These are phyloP conservation scores for Drosophila guanche DNA, from an alignment of 1,140 invertebrate genomes.

Conservation along the genomic window DNA sequence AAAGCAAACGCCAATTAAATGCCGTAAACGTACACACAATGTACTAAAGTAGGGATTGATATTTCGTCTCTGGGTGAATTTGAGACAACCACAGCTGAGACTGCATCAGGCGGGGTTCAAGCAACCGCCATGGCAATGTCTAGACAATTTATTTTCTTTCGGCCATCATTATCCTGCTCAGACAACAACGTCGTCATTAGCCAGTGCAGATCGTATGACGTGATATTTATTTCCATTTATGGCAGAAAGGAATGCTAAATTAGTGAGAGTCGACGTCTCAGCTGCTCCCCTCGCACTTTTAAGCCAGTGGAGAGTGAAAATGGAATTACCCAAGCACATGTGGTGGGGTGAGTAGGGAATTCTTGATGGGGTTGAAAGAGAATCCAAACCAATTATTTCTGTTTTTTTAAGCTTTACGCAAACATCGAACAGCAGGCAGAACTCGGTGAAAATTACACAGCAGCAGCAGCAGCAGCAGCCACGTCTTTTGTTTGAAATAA, in stretches of 20 bases:
- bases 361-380: not conserved
- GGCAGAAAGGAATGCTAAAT: constrained; percentile 38
- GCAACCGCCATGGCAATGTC: constrained; percentile 26
- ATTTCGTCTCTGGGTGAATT: constrained; percentile 26
- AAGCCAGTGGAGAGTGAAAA: not conserved
- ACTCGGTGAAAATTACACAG: no score
- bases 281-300: not conserved
- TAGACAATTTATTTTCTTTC: constrained; percentile 25
- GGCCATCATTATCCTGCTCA: constrained; percentile 34
- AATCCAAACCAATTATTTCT: not conserved
- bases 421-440: no score
- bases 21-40: constrained; percentile 26
- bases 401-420: not conserved
- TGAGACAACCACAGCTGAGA: constrained; percentile 29
- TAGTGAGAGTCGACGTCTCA: constrained; percentile 4
- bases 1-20: constrained; percentile 39
- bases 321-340: not conserved
- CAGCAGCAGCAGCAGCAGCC: no score
- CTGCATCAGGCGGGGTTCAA: constrained; percentile 33
- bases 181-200: constrained; percentile 50
- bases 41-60: constrained; percentile 32
- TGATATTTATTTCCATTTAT: constrained; percentile 52
- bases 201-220: constrained; percentile 37
- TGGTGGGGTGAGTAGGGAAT: no score
- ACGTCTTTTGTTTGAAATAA: no score